These are phyloP conservation scores for Pristionchus fissidentatus DNA, from an alignment of 2,888 invertebrate species.

Conservation along the genomic window DNA sequence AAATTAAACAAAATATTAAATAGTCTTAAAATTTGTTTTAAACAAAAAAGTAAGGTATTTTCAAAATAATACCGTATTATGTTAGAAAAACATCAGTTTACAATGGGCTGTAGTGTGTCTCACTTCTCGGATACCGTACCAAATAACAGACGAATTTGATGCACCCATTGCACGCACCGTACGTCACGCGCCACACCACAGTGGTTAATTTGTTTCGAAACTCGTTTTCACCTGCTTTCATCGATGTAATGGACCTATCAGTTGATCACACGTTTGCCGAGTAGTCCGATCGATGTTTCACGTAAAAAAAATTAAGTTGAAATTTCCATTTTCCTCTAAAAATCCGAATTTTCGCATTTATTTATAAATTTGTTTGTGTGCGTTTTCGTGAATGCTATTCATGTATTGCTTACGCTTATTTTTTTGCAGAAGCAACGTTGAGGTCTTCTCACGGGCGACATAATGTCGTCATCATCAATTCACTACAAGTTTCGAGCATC, in stretches of 20 bases:
- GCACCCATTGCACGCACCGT: slow-evolving; percentile 1
- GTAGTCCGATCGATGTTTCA: background rate
- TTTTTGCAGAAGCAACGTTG: background rate
- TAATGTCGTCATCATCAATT: slow-evolving; percentile 84
- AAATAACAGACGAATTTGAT: no score
- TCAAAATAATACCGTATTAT: background rate
- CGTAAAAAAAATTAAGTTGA: background rate
- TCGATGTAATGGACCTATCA: background rate
- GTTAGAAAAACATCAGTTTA: no score
- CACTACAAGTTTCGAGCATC: slow-evolving; percentile 99
- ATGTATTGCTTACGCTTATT: background rate
- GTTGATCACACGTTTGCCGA: background rate
- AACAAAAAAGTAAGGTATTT: no score
- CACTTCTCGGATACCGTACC: no score
- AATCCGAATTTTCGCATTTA: background rate
- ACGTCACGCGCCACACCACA: background rate
- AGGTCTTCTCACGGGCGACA: slow-evolving; percentile 15
- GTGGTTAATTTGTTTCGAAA: slow-evolving; percentile 25
- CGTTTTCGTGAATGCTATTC: background rate
- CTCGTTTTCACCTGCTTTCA: background rate
- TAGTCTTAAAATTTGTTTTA: no score
- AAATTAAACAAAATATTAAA: no score
- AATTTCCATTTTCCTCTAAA: background rate
- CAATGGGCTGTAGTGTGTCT: no score
- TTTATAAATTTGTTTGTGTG: background rate